Percentiles rank a stretch among this genome's conserved stretches.
Evolutionary conservation across 64 coral and sea anemone genomes (phyloP).

Genomic region (Stichodactyla helianthus): DNA sequence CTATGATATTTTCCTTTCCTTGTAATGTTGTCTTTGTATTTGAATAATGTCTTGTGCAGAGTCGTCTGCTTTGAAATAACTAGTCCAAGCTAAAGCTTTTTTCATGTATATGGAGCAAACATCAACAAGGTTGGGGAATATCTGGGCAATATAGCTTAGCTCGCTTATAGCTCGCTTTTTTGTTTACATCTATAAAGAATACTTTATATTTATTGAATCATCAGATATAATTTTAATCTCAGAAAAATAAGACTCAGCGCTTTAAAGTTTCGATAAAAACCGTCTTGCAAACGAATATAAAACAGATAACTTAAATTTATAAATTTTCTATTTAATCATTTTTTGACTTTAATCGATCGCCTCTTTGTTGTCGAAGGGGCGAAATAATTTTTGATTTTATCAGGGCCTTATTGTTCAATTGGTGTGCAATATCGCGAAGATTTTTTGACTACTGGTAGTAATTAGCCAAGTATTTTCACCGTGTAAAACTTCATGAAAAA

Average conservation of each 20-base stretch:
- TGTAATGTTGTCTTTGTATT: background rate
- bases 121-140: background rate
- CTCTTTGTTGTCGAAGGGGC: background rate
- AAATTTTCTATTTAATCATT: background rate
- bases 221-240: background rate
- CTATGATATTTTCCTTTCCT: background rate
- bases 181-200: background rate
- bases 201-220: slow-evolving; percentile 11
- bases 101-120: background rate
- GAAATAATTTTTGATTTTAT: background rate
- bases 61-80: background rate
- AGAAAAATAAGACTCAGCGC: background rate
- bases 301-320: background rate
- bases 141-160: background rate
- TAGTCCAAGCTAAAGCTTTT: background rate
- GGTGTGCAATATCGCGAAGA: background rate
- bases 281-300: background rate
- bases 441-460: background rate
- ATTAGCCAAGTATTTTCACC: background rate
- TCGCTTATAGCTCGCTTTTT: background rate
- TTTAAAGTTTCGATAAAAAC: no score
- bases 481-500: background rate
- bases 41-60: background rate
- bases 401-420: background rate
- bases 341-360: background rate